These are phyloP conservation scores for Ondatra zibethicus DNA, from an alignment of 2,113 vertebrate species.

Conservation along the genomic window DNA sequence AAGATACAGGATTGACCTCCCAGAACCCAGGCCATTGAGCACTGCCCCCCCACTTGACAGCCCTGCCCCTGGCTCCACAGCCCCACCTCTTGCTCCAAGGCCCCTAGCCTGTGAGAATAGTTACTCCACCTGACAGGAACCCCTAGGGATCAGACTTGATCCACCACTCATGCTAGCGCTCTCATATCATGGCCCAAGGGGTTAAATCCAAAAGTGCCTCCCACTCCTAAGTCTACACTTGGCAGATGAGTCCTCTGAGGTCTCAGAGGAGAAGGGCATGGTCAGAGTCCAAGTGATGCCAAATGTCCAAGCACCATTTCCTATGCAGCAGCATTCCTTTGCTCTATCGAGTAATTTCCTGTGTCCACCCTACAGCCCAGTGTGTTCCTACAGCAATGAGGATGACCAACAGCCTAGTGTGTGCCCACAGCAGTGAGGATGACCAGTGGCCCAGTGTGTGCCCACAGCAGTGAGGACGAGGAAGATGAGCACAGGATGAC, in stretches of 20 bases:
- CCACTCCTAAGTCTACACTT: not conserved
- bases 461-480: too few relatives aligned
- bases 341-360: accelerated
- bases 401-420: too few relatives aligned
- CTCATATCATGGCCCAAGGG: too few relatives aligned
- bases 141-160: too few relatives aligned
- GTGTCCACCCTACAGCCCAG: too few relatives aligned
- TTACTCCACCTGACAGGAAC: not conserved
- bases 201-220: not conserved
- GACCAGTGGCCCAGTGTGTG: too few relatives aligned
- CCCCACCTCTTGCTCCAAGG: accelerated
- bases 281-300: not conserved
- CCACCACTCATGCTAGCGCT: not conserved
- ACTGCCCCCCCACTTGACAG: too few relatives aligned
- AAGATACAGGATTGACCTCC: not conserved
- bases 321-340: accelerated
- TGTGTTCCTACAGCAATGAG: too few relatives aligned
- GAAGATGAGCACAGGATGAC: too few relatives aligned
- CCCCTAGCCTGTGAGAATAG: not conserved
- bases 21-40: not conserved
- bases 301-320: not conserved
- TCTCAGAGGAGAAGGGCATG: too few relatives aligned
- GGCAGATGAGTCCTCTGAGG: not conserved
- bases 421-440: too few relatives aligned
- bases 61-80: accelerated